Conservation (phyloP, 2,797 vertebrate species). For the Chromis chromis region DNA sequence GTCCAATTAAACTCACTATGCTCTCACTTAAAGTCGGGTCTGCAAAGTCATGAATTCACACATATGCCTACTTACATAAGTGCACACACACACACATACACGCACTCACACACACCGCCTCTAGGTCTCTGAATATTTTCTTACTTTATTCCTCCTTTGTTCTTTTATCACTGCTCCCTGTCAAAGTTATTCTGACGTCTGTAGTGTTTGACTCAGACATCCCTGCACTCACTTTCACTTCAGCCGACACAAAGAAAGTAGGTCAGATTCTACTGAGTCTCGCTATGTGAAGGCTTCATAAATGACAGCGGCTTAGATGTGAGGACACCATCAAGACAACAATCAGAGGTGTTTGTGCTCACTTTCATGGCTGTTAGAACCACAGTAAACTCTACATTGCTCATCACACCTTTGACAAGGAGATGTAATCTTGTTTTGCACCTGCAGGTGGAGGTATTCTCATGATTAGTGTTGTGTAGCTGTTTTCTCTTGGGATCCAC, state of each 20-base stretch:
- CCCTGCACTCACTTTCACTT: constrained; percentile 54
- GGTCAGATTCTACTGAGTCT: constrained; percentile 65
- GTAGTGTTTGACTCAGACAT: constrained; percentile 54
- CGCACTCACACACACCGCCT: constrained; percentile 36
- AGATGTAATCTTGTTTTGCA: constrained; percentile 64
- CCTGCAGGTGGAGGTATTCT: constrained; percentile 78
- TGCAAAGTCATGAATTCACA: constrained; percentile 61
- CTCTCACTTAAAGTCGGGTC: constrained; percentile 51
- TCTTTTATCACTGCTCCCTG: constrained; percentile 53
- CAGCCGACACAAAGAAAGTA: constrained; percentile 63
- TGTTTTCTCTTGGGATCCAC: constrained; percentile 9
- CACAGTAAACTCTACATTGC: constrained; percentile 22
- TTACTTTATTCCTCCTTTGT: constrained; percentile 56
- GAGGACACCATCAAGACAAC: constrained; percentile 50
- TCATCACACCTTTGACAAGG: constrained; percentile 32
- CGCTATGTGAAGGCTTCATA: constrained; percentile 43
- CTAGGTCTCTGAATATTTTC: constrained; percentile 43
- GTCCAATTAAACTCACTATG: constrained; percentile 65
- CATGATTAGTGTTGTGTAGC: constrained; percentile 48
- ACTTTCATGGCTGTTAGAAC: constrained; percentile 28
- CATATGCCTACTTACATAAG: constrained; percentile 17
- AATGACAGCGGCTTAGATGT: constrained; percentile 40
- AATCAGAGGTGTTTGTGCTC: constrained; percentile 45
- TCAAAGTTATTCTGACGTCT: constrained; percentile 64
- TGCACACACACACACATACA: background rate